phyloP scores from a whole-genome alignment of 2,113 vertebrate genomes.

The Merops nubicus region DNA sequence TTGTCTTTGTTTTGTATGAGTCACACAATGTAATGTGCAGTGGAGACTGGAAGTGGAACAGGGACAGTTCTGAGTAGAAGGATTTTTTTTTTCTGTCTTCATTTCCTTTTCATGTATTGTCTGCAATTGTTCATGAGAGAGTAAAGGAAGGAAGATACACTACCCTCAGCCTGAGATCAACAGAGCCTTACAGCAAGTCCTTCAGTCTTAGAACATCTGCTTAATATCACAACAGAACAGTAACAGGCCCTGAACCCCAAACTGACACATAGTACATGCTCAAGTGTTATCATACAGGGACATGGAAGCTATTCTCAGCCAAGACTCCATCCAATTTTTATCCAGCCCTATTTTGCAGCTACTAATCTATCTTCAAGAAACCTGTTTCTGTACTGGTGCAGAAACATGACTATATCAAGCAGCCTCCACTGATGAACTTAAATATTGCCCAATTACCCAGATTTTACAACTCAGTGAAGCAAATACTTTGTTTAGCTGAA shows the following conservation, averaged over 20 bases:
- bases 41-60: neutral
- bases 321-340: neutral
- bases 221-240: neutral
- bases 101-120: neutral
- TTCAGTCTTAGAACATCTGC: neutral
- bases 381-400: neutral
- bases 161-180: neutral
- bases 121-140: neutral
- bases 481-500: neutral
- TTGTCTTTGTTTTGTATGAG: neutral
- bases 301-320: neutral
- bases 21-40: neutral
- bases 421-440: neutral
- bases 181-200: neutral
- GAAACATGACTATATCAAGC: neutral
- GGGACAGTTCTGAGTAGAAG: neutral
- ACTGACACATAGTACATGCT: accelerated
- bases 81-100: neutral
- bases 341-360: neutral
- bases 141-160: neutral
- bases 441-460: neutral
- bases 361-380: neutral
- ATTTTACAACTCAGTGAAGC: neutral
- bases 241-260: neutral
- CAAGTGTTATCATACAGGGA: neutral